phyloP scores from a whole-genome alignment of 1,140 invertebrate species.

The Coelopa frigida region DNA sequence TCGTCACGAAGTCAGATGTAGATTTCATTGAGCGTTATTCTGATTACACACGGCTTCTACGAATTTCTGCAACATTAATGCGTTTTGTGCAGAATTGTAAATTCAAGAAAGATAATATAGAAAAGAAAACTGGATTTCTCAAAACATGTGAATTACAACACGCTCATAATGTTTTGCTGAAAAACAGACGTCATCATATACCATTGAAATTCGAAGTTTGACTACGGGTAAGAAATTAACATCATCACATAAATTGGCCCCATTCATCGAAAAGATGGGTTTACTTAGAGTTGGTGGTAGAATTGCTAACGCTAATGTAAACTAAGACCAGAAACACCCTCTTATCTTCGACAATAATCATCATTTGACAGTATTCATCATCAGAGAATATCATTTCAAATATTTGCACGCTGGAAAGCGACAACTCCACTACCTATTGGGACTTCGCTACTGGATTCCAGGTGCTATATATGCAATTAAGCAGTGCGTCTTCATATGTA shows the following conservation, averaged over 20 bases:
- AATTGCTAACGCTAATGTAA: conserved; percentile 6
- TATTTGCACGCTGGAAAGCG: conserved; percentile 11
- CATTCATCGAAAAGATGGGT: conserved; percentile 8
- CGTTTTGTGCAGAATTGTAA: conserved; percentile 4
- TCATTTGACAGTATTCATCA: conserved; percentile 3
- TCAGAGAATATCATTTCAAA: neutral
- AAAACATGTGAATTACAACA: neutral
- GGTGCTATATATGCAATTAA: neutral
- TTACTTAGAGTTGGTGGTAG: conserved; percentile 12
- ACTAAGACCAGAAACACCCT: conserved; percentile 6
- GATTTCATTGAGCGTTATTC: conserved; percentile 6
- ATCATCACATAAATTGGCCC: neutral
- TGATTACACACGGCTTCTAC: neutral
- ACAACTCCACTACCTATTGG: conserved; percentile 10
- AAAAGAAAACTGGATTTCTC: neutral
- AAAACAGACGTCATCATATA: conserved; percentile 1
- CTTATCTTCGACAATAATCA: conserved; percentile 5
- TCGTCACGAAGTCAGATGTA: neutral
- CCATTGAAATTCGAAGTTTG: conserved; percentile 1
- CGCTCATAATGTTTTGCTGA: conserved; percentile 2
- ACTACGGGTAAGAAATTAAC: neutral
- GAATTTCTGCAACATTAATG: neutral
- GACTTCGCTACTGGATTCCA: conserved; percentile 7
- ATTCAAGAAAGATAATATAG: neutral
- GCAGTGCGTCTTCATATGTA: conserved; percentile 5